Conservation (phyloP, 2,113 vertebrate species). For the Macaca fascicularis region DNA sequence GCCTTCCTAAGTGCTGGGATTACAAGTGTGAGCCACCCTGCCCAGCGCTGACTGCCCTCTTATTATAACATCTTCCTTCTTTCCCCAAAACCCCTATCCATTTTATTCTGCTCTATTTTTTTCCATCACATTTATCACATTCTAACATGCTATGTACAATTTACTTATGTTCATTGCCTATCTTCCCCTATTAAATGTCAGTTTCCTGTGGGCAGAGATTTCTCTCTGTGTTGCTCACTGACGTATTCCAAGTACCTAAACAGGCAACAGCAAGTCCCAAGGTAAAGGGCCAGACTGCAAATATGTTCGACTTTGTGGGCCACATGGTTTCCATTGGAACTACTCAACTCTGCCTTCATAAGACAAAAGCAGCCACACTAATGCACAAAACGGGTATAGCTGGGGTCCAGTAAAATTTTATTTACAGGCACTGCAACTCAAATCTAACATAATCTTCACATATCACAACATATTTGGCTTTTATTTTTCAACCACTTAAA, state of each 20-base stretch:
- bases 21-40: too few species aligned
- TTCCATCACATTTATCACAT: neutral
- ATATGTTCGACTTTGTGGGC: neutral
- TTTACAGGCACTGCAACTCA: neutral
- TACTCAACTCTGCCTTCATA: neutral
- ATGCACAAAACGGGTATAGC: neutral
- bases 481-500: slow-evolving; percentile 14
- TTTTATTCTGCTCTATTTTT: neutral
- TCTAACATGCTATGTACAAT: neutral
- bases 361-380: neutral
- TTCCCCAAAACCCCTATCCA: neutral
- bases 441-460: neutral
- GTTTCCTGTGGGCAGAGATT: neutral
- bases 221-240: neutral
- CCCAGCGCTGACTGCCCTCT: neutral
- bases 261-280: neutral
- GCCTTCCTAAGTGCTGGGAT: too few species aligned
- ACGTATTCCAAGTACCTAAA: neutral
- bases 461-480: neutral
- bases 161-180: neutral
- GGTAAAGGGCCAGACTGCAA: neutral
- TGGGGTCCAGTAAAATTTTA: neutral
- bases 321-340: neutral
- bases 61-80: neutral
- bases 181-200: neutral